Base-by-base conservation (phyloP, 1,140 invertebrate genomes). In the Asobara japonica region DNA sequence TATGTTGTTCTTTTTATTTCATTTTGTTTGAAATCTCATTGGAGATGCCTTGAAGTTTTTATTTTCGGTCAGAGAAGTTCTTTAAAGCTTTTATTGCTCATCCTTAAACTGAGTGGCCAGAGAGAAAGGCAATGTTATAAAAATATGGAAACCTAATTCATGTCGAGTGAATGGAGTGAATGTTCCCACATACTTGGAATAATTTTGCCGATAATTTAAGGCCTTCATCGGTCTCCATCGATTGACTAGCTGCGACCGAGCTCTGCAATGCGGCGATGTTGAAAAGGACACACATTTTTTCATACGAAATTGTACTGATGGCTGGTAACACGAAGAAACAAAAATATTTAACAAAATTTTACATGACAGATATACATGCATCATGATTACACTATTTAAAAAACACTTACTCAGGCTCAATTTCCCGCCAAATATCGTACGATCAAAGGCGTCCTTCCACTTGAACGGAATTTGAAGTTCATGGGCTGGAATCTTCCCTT, bases 401-500 rank as follows among this genome's bases (percentile, higher is more conserved):
- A 61, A 60, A 20, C 70, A 91, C 92, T 91, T 91, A 98, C 96
- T 97, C 69, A 99, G 89, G 85, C 95, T 97, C 77, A 95, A 94
- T 85, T 95, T 93, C 67, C 95, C 95, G 71, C 95, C 95, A 89
- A 99, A 98, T 74, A 99, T 91, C 5, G 95, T 94, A 82, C 96
- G 96, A 83, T 98, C 97, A 88, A 99, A 99, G 2, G 98, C 98
- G 93, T 99, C 97, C 87, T 98, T 98, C 98, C 98, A 99, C 85
- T 99, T 99, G 82, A 99, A 99, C 29, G 96, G 93, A 79, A 97
- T 95, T 82, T 96, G 94, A 25, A 97, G 89, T 83, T 96, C 97
- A 75, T 96, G 92, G 2, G 96, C 91, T 13, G 97, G 96, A 75
- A 99, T 93, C 89, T 99, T 99, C 30, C 91, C 90, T 88, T 99